Base-by-base conservation (phyloP, 2,113 vertebrate genomes). In the Callopanchax toddi region DNA sequence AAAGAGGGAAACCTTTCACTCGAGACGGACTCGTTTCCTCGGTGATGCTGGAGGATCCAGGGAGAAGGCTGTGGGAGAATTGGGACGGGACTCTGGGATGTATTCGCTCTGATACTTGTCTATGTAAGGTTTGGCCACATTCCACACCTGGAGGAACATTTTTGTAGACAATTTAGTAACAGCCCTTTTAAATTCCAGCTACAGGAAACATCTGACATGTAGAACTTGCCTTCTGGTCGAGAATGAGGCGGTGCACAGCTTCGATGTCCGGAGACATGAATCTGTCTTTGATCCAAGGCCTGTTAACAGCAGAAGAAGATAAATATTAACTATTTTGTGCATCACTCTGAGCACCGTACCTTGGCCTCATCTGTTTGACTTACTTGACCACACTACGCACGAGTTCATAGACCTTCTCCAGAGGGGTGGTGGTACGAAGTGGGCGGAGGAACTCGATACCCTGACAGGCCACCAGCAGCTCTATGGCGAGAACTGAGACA, bases 401-500 rank as follows among this genome's bases (percentile, higher is more conserved):
- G 58, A 99, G 96, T 81, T 99, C 95, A 0, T 98, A 99, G 85
- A 99, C 97, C 89, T 96, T 98, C 92, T 99, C 98, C 93, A 99
- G 81, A 26, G 98, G 98, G 42, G 96, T 98, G 11, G 98, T 99
- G 0, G 97, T 98, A 61, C 84, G 94, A 56, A 99, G 93, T 21
- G 98, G 98, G 54, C 97, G 96, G 37, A 99, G 93, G 79, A 99
- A 99, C 89, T 99, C 98, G 4, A 99, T 99, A 54, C 97, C 98
- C 90, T 99, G 98, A 89, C 98, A 99, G 76, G 97, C 97, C 0
- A 96, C 95, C 0, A 99, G 87, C 18, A 99, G 93, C 87, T 99
- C 97, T 4, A 99, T 96, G 18, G 96, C 95, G 69, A 99, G 89
- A 59, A 99, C 97, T 99, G 36, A 51, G 77, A 48, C 58, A 67